phyloP scores from a whole-genome alignment of 2,888 invertebrate genomes.

The Cephus spinipes region DNA sequence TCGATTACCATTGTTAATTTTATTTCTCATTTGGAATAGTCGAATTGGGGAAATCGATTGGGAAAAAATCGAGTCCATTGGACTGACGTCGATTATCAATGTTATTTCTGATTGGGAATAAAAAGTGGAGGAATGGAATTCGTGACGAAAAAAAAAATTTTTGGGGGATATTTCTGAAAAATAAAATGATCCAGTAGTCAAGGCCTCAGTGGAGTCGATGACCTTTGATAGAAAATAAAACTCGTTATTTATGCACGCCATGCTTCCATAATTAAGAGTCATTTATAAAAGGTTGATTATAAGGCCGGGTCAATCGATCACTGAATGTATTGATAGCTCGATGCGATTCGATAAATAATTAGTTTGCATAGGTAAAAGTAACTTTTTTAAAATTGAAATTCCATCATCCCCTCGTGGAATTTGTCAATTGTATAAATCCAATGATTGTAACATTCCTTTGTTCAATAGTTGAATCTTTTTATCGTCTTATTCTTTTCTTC shows the following conservation, averaged over 20 bases:
- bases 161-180: neutral
- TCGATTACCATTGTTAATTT: neutral
- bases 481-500: neutral
- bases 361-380: neutral
- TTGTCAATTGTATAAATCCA: neutral
- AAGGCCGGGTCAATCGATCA: neutral
- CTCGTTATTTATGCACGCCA: neutral
- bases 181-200: neutral
- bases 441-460: neutral
- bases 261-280: neutral
- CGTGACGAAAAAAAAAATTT: neutral
- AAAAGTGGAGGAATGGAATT: constrained; percentile 10
- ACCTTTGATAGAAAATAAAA: neutral
- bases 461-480: neutral
- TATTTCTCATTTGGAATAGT: constrained; percentile 1
- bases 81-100: neutral
- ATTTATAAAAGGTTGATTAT: neutral
- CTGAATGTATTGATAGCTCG: neutral
- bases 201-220: neutral
- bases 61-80: constrained; percentile 22
- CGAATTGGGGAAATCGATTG: constrained; percentile 13
- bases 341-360: neutral
- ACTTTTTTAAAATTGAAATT: neutral
- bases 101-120: neutral
- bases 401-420: neutral